A percentile compares a stretch with the other conserved stretches of the same genome.
Evolutionary conservation across 2,797 vertebrate species (phyloP).

Genomic region (Cygnus olor): DNA sequence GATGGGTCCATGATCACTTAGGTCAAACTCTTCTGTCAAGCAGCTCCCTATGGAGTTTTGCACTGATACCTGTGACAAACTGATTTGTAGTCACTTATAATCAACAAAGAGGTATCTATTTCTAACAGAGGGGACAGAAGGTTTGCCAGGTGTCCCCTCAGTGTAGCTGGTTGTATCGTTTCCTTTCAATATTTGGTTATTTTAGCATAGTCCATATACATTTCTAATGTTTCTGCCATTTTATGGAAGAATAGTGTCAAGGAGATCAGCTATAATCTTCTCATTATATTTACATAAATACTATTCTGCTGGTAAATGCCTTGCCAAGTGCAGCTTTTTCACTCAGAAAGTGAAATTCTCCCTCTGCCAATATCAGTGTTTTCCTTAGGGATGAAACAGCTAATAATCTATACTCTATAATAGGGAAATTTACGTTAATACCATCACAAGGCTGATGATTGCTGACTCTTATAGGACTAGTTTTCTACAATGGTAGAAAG

Average conservation of each 20-base stretch:
- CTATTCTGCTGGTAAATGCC: conserved; percentile 41
- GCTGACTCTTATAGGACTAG: conserved; percentile 25
- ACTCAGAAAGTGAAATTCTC: conserved; percentile 36
- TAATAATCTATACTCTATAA: conserved; percentile 45
- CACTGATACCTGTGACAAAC: neutral
- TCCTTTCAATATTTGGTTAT: neutral
- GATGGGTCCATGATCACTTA: conserved; percentile 7
- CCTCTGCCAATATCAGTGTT: conserved; percentile 33
- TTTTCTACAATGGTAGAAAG: conserved; percentile 11
- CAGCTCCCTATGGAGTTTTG: neutral
- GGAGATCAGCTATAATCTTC: conserved; percentile 35
- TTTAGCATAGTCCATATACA: neutral
- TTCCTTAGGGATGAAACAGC: conserved; percentile 41
- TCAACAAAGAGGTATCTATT: neutral
- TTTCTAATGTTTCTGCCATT: neutral
- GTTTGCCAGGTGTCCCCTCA: neutral
- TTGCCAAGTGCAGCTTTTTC: conserved; percentile 41
- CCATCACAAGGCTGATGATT: conserved; percentile 22
- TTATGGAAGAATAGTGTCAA: neutral
- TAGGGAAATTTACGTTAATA: conserved; percentile 43
- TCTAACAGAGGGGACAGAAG: neutral
- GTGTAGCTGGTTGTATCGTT: neutral
- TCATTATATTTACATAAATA: conserved; percentile 41
- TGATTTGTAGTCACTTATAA: neutral
- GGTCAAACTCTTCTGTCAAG: neutral